phyloP scores from a whole-genome alignment of 2,113 vertebrate species.

The Piprites chloris region DNA sequence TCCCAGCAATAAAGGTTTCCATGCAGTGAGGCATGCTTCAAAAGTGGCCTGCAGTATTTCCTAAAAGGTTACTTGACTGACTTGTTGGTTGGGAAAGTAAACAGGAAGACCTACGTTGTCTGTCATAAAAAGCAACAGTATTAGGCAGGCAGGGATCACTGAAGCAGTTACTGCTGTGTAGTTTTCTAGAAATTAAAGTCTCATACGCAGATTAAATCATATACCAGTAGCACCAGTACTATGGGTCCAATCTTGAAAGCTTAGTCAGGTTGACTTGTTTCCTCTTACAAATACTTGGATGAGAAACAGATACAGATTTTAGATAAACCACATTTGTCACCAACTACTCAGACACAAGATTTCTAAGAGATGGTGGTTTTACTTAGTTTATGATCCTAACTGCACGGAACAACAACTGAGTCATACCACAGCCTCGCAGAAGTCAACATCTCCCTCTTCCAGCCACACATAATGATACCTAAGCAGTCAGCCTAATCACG shows the following conservation, averaged over 20 bases:
- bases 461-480: neutral
- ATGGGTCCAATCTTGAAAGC: neutral
- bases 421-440: neutral
- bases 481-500: neutral
- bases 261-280: neutral
- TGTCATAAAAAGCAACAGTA: constrained; percentile 41
- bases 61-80: constrained; percentile 50
- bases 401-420: neutral
- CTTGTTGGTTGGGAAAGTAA: constrained; percentile 29
- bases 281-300: neutral
- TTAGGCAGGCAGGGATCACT: neutral
- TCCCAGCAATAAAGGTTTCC: constrained; percentile 30
- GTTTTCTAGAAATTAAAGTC: constrained; percentile 15
- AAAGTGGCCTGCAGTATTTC: constrained; percentile 58
- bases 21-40: constrained; percentile 1
- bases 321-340: neutral
- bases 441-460: neutral
- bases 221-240: neutral
- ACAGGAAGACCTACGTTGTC: constrained; percentile 38
- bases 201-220: neutral
- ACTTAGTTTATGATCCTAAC: neutral
- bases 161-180: neutral
- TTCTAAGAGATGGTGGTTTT: neutral
- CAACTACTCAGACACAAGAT: neutral
- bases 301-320: neutral